Base-by-base conservation (phyloP, 2,797 vertebrate genomes). In the Intellagama lesueurii region DNA sequence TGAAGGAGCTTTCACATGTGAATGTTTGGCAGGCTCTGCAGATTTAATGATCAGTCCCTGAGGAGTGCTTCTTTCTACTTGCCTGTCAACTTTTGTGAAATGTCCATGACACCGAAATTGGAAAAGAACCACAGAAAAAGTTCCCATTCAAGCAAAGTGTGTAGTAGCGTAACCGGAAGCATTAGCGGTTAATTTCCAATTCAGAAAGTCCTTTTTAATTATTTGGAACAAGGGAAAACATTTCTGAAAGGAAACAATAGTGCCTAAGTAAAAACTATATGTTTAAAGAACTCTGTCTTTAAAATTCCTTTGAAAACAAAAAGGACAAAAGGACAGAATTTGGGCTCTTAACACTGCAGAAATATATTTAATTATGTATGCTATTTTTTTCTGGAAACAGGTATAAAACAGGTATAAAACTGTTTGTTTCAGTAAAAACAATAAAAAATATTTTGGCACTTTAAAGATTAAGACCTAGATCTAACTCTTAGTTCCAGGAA, bases 91-190 rank as follows among this genome's bases (percentile, higher is more conserved):
- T 87, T 89, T 89, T 52, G 64, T 91, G 86, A 87, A 83, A 93
- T 91, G 93, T 95, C 93, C 24, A 0, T 94, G 78, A 93, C 91
- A 90, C 94, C 93, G 94, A 44, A 90, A 92, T 88, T 93, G 94
- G 89, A 92, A 94, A 95, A 94, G 83, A 91, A 92, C 90, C 89
- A 87, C 69, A 83, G 5, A 81, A 84, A 89, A 93, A 88, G 91
- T 95, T 96, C 94, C 91, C 95, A 94, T 88, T 91, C 87, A 92
- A 93, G 81, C 72, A 92, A 88, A 92, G 88, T 44, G 88, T 83
- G 7, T 70, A 88, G 88, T 32, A 86, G 87, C 80, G 89, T 72
- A 83, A 91, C 76, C 66, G 76, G 56, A 93, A 87, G 69, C 81
- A 88, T 60, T 81, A 91, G 52, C 24, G 56, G 44, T 87, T 91